Base-by-base conservation (phyloP, 2,113 vertebrate species). In the Sigmodon hispidus region DNA sequence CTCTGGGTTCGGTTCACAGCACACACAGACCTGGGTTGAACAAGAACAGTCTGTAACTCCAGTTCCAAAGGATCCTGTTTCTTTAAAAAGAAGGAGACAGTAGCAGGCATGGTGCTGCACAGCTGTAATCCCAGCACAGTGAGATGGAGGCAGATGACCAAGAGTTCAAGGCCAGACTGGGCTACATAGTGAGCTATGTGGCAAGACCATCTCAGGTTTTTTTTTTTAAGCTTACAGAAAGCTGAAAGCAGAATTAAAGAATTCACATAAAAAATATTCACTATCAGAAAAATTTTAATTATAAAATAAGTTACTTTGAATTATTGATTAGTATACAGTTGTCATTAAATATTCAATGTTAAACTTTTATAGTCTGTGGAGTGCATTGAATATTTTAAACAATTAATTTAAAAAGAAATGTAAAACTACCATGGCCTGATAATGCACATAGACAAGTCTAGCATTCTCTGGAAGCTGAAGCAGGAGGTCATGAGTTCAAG, bases 191-290 rank as follows among this genome's bases (percentile, higher is more conserved):
- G 48, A 48, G 75, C 31, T 50, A 52, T 10, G 5, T 55, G 57
- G 76, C 77, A 40, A 57, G 52, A 77, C 43, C 29, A 7, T 48
- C 24, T 48, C 73, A 76, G 31, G n/a, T n/a, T n/a, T 45, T 48
- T 8, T 67, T 67, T 67, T 67, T 31, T 67, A 34, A 67, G 4
- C 63, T 34, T 4, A 67, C 72, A 26, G 63, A 52, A 86, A n/a
- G 77, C 34, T 92, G 19, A 43, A 90, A 36, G 26, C 61, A 93
- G 55, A 84, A 87, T 24, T 92, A 67, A 84, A 84, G 87, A 90
- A 36, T 65, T 84, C 29, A 50, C 59, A 31, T 87, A 84, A 9
- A n/a, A 90, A 95, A 67, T 88, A 52, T 84, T 45, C 5, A 65
- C 73, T 48, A 1, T 34, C 80, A 91, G 19, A 90, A 12, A 89